A percentile compares a stretch with the other conserved stretches of the same genome.
Evolutionary conservation across 1,140 invertebrate species (phyloP).

Genomic region (Drosophila yakuba): DNA sequence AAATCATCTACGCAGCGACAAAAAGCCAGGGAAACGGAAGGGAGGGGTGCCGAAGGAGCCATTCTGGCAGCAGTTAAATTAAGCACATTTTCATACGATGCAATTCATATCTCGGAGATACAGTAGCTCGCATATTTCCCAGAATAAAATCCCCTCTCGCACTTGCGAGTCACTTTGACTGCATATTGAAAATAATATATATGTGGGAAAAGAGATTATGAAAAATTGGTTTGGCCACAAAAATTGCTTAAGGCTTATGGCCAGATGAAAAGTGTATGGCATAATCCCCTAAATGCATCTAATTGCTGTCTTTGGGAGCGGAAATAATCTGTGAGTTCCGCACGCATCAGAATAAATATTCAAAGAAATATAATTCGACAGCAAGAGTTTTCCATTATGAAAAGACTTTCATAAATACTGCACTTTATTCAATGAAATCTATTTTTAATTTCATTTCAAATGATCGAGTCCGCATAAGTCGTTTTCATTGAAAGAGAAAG

Average conservation of each 20-base stretch:
- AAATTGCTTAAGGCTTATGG: slow-evolving; percentile 27
- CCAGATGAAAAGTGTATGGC: slow-evolving; percentile 36
- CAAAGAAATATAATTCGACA: slow-evolving; percentile 23
- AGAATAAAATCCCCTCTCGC: slow-evolving; percentile 23
- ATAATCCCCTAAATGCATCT: slow-evolving; percentile 45
- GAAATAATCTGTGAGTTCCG: slow-evolving; percentile 30
- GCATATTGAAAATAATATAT: slow-evolving; percentile 39
- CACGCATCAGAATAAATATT: slow-evolving; percentile 20
- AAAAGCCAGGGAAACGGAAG: slow-evolving; percentile 23
- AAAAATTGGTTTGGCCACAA: slow-evolving; percentile 39
- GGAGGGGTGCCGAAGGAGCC: slow-evolving; percentile 12
- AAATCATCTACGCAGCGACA: slow-evolving; percentile 77
- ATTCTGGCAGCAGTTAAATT: slow-evolving; percentile 70
- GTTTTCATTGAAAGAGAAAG: neutral
- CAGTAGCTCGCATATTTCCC: slow-evolving; percentile 38
- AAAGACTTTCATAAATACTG: slow-evolving; percentile 34
- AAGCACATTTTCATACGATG: slow-evolving; percentile 75
- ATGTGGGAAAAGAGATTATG: slow-evolving; percentile 30
- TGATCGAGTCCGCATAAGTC: neutral
- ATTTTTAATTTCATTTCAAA: neutral
- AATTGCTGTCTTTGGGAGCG: slow-evolving; percentile 42
- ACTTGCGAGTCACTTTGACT: slow-evolving; percentile 29
- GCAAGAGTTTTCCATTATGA: slow-evolving; percentile 19
- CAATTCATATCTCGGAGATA: slow-evolving; percentile 59
- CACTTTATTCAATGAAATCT: slow-evolving; percentile 28